phyloP scores from a whole-genome alignment of 2,797 vertebrate genomes.

The Rhynchonycteris naso region DNA sequence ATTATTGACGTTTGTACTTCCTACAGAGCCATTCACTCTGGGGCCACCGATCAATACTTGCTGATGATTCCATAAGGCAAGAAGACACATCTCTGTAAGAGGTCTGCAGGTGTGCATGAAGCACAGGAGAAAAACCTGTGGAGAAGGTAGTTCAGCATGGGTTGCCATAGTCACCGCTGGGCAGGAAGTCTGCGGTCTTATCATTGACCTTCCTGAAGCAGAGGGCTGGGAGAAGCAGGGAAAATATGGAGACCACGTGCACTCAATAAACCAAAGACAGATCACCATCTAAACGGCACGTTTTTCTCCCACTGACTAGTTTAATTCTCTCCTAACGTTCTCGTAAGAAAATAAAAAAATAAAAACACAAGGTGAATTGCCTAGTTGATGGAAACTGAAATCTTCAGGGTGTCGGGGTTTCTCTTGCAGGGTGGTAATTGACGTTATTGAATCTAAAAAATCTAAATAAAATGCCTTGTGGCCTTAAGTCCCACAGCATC shows the following conservation, averaged over 20 bases:
- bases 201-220: not conserved
- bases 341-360: conserved; percentile 2
- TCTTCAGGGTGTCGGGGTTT: not conserved
- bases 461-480: not conserved
- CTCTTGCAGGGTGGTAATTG: not conserved
- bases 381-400: not conserved
- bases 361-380: not conserved
- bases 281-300: not conserved
- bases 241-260: not conserved
- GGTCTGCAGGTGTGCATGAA: not conserved
- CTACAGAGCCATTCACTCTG: not conserved
- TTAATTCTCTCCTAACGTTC: conserved; percentile 19
- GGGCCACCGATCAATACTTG: not conserved
- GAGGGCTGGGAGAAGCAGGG: not conserved
- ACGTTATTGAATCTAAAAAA: conserved; percentile 54
- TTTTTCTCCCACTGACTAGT: conserved; percentile 14
- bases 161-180: not conserved
- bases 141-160: not conserved
- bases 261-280: conserved; percentile 74
- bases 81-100: not conserved
- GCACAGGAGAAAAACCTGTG: not conserved
- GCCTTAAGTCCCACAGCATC: conserved; percentile 18
- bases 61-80: not conserved
- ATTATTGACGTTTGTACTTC: not conserved
- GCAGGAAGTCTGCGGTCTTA: not conserved